Conservation (phyloP, 2,888 invertebrate genomes). For the Andrena flavipes region DNA sequence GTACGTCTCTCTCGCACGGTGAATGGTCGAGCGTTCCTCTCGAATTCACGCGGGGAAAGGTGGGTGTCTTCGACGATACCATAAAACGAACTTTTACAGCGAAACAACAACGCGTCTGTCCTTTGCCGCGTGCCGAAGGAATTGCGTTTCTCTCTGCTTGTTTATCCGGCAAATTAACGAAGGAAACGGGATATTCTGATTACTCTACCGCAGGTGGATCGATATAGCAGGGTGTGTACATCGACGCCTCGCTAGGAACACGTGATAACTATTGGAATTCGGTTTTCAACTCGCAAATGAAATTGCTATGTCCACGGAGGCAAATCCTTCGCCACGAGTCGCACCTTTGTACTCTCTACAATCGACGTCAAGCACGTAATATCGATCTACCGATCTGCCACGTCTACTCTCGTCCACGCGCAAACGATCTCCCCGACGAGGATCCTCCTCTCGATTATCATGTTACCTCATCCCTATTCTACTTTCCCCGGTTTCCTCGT, state of each 20-base stretch:
- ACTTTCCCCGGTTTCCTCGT: background rate
- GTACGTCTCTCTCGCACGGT: conserved; percentile 30
- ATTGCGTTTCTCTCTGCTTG: background rate
- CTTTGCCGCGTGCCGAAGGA: conserved; percentile 42
- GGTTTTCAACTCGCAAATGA: background rate
- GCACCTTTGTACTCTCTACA: conserved; percentile 68
- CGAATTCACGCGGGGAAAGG: conserved; percentile 45
- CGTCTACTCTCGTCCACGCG: conserved; percentile 41
- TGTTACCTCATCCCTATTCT: background rate
- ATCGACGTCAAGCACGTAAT: conserved; percentile 68
- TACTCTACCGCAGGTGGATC: too few relatives aligned
- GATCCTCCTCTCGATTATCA: background rate
- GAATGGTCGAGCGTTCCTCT: conserved; percentile 11
- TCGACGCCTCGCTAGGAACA: too few relatives aligned
- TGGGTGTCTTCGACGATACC: conserved; percentile 41
- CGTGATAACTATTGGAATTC: background rate
- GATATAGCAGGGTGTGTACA: too few relatives aligned
- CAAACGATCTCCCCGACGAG: conserved; percentile 36
- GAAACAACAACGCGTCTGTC: conserved; percentile 47
- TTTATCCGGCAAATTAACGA: too few relatives aligned
- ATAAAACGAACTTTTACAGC: conserved; percentile 44
- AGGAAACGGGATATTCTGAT: too few relatives aligned
- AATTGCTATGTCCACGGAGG: too few relatives aligned
- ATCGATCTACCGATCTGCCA: conserved; percentile 52
- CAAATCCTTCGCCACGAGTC: conserved; percentile 51